A percentile compares a stretch with the other conserved stretches of the same genome.
phyloP scores from a whole-genome alignment of 2,888 invertebrate species.

The Drosophila atripex region DNA sequence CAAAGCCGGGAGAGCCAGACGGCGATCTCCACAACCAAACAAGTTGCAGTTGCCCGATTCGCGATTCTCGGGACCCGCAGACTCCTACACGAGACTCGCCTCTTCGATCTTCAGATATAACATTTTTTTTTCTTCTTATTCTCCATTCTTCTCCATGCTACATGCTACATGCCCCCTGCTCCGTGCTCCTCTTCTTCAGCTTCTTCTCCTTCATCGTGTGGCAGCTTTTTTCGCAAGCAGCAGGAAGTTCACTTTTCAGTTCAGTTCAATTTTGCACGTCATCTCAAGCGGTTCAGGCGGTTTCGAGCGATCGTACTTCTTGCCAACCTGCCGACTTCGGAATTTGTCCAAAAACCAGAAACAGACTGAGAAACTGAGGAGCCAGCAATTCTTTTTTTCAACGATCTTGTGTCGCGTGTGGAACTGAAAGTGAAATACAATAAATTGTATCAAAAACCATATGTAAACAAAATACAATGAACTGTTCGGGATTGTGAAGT shows the following conservation, averaged over 20 bases:
- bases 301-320: conserved; percentile 40
- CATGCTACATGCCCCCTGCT: neutral
- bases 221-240: conserved; percentile 61
- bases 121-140: conserved; percentile 29
- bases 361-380: conserved; percentile 6
- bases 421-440: conserved; percentile 24
- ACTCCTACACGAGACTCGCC: conserved; percentile 66
- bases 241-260: conserved; percentile 78
- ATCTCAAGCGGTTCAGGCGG: conserved; percentile 71
- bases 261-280: conserved; percentile 80
- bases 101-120: conserved; percentile 41
- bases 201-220: conserved; percentile 20
- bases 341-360: conserved; percentile 23
- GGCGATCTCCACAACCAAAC: conserved; percentile 46
- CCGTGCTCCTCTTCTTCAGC: conserved; percentile 1
- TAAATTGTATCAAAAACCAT: conserved; percentile 3
- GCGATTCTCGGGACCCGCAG: conserved; percentile 53
- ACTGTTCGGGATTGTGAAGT: conserved; percentile 55
- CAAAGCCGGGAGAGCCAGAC: conserved; percentile 3
- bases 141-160: conserved; percentile 2
- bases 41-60: conserved; percentile 64
- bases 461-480: conserved; percentile 48
- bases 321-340: conserved; percentile 24
- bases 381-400: conserved; percentile 16
- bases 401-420: conserved; percentile 34